Conservation (phyloP, 1,140 invertebrate species). For the Anastrepha ludens region DNA sequence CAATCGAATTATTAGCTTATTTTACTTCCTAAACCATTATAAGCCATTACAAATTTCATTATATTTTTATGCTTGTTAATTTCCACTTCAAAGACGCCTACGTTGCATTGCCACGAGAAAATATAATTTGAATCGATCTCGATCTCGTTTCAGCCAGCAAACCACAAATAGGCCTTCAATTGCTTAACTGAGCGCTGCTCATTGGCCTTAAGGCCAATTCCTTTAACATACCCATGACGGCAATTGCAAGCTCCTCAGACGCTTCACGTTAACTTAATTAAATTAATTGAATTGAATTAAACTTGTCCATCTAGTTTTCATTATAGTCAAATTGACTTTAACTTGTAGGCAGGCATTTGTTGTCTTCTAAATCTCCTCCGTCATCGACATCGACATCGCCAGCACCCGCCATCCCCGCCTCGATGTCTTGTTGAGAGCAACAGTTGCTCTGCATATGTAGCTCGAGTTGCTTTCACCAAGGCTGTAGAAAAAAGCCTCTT, state of each 20-base stretch:
- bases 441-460: not conserved
- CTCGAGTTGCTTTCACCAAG: not conserved
- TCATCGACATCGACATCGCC: no score
- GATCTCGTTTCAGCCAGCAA: not conserved
- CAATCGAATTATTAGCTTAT: no score
- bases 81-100: no score
- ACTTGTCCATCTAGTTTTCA: constrained; percentile 9
- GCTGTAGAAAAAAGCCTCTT: not conserved
- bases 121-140: not conserved
- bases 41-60: no score
- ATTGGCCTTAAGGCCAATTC: no score
- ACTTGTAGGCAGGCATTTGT: constrained; percentile 22
- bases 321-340: constrained; percentile 11
- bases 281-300: constrained; percentile 41
- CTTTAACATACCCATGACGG: no score
- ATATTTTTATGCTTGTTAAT: no score
- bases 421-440: not conserved
- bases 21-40: no score
- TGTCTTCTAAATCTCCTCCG: not conserved
- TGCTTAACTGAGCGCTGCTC: no score
- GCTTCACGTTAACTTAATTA: not conserved
- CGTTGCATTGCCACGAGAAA: not conserved
- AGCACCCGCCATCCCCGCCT: no score
- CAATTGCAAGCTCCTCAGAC: no score
- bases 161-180: not conserved